Conservation (phyloP, 1,140 invertebrate genomes). For the Drosophila hydei region DNA sequence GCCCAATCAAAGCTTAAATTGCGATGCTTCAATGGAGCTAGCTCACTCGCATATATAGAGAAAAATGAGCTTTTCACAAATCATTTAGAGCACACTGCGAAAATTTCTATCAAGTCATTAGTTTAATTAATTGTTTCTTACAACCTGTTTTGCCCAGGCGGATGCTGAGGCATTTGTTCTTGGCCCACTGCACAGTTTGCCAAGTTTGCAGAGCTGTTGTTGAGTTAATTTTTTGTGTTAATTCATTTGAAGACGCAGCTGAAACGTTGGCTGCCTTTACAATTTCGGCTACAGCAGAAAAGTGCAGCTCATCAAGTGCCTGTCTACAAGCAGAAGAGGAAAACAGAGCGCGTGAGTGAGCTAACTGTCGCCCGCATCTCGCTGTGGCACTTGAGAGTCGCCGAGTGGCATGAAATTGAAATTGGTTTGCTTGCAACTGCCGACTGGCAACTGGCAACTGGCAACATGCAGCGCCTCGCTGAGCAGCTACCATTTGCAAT, state of each 20-base stretch:
- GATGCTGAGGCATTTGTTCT: background rate
- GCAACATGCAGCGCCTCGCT: slow-evolving; percentile 11
- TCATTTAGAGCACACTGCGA: slow-evolving; percentile 26
- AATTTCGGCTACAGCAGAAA: slow-evolving; percentile 58
- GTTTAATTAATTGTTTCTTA: slow-evolving; percentile 71
- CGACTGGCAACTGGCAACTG: slow-evolving; percentile 15
- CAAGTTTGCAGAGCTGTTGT: slow-evolving; percentile 31
- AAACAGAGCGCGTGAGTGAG: background rate
- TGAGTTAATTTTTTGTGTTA: slow-evolving; percentile 66
- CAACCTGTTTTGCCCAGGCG: slow-evolving; percentile 6
- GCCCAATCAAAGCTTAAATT: too few relatives aligned
- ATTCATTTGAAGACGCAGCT: slow-evolving; percentile 50
- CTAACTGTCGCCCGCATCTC: slow-evolving; percentile 23
- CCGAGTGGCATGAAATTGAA: slow-evolving; percentile 56
- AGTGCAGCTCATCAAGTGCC: slow-evolving; percentile 61
- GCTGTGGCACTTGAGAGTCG: slow-evolving; percentile 39
- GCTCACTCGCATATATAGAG: too few relatives aligned
- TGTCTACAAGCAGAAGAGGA: background rate
- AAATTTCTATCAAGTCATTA: slow-evolving; percentile 72
- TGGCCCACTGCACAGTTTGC: background rate
- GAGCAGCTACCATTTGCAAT: slow-evolving; percentile 33
- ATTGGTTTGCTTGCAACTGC: slow-evolving; percentile 34
- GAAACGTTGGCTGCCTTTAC: slow-evolving; percentile 38
- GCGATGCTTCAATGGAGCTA: too few relatives aligned
- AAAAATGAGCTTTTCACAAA: slow-evolving; percentile 44